Percentiles rank a stretch among this genome's conserved stretches.
These are phyloP conservation scores for Brachionus rubens DNA, from an alignment of 1,140 invertebrate species.

Conservation along the genomic window DNA sequence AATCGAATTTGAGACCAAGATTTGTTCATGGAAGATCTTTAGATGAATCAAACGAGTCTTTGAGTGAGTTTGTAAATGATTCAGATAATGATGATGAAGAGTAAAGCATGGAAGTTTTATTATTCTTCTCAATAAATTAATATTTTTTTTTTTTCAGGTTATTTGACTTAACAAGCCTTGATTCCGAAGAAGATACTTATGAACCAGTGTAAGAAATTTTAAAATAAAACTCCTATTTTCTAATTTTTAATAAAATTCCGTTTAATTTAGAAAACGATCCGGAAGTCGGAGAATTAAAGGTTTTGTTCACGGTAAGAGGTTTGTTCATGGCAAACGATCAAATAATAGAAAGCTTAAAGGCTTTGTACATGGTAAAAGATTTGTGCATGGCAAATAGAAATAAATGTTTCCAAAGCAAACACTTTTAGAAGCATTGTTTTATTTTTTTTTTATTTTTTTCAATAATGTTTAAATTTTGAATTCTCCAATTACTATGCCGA, in stretches of 20 bases:
- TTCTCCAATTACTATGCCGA: no score
- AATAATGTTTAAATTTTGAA: not conserved
- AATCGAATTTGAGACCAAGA: not conserved
- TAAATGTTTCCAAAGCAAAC: no score
- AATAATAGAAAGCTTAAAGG: conserved; percentile 13
- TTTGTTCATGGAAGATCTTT: not conserved
- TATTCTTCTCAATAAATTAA: no score
- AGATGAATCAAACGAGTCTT: not conserved
- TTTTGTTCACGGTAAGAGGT: conserved; percentile 45
- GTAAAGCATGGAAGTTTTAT: no score
- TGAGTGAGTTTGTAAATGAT: not conserved
- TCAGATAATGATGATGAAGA: not conserved
- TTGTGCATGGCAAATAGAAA: conserved; percentile 44
- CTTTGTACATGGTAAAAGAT: conserved; percentile 45
- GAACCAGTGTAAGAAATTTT: not conserved
- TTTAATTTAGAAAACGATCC: not conserved
- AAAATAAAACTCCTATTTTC: not conserved
- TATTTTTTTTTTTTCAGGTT: not conserved
- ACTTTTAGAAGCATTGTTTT: no score
- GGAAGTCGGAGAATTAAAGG: not conserved
- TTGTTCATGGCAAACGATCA: conserved; percentile 40
- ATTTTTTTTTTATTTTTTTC: not conserved
- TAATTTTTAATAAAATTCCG: not conserved
- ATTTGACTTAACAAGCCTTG: not conserved
- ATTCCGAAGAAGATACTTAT: not conserved